Evolutionary conservation across 2,113 vertebrate genomes (phyloP).

Genomic region (Erythrocercus mccallii): DNA sequence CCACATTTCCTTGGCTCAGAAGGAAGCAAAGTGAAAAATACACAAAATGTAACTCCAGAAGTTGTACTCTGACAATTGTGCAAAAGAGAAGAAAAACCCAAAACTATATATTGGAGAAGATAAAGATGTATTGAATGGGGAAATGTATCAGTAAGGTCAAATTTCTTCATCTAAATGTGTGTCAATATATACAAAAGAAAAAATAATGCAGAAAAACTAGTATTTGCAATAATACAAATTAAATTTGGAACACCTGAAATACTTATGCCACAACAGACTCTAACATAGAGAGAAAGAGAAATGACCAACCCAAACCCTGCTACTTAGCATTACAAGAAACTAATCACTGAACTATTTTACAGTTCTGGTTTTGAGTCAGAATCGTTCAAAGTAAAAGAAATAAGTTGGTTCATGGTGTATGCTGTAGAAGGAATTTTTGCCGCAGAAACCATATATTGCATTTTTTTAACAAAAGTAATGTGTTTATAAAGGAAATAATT

Average conservation of each 20-base stretch:
- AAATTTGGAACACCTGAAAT: constrained; percentile 48
- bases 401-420: constrained; percentile 5
- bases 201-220: neutral
- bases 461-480: constrained; percentile 27
- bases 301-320: constrained; percentile 25
- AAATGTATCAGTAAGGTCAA: constrained; percentile 3
- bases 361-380: constrained; percentile 23
- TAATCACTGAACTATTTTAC: constrained; percentile 44
- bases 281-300: neutral
- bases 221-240: constrained; percentile 37
- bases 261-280: constrained; percentile 39
- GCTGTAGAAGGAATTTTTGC: constrained; percentile 25
- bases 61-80: constrained; percentile 36
- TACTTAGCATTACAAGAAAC: constrained; percentile 10
- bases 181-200: constrained; percentile 53
- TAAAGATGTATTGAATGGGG: constrained; percentile 1
- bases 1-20: constrained; percentile 50
- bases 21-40: constrained; percentile 44
- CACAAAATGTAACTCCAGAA: constrained; percentile 23
- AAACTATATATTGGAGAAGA: neutral
- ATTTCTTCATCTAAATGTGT: neutral
- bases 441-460: constrained; percentile 19
- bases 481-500: constrained; percentile 55
- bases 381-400: constrained; percentile 34
- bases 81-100: neutral